phyloP scores from a whole-genome alignment of 2,888 invertebrate species.

The Ornithoptera priamus region DNA sequence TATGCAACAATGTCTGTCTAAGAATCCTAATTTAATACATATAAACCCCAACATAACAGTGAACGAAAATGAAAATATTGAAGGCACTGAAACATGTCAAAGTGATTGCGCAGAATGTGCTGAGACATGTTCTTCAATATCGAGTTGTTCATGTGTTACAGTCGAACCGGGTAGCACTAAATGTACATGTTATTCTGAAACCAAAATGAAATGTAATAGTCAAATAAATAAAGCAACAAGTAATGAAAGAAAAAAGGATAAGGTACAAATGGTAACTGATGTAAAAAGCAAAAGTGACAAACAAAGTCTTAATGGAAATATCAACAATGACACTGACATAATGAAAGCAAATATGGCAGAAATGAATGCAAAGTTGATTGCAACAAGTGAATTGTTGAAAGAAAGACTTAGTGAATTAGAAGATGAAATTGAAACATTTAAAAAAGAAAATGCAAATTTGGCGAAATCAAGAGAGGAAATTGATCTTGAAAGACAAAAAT shows the following conservation, averaged over 20 bases:
- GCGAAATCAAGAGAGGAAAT: constrained; percentile 80
- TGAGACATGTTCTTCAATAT: constrained; percentile 57
- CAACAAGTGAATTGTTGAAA: constrained; percentile 81
- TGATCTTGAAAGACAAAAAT: constrained; percentile 81
- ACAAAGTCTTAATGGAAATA: constrained; percentile 51
- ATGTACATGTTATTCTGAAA: constrained; percentile 19
- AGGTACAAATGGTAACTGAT: constrained; percentile 31
- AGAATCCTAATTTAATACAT: constrained; percentile 60
- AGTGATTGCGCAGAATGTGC: constrained; percentile 63
- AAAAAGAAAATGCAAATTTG: constrained; percentile 73
- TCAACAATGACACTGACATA: constrained; percentile 49
- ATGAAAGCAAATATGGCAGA: constrained; percentile 66
- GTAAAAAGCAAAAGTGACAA: constrained; percentile 42
- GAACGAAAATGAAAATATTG: constrained; percentile 43
- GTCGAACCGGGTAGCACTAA: constrained; percentile 43
- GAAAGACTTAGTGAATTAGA: constrained; percentile 83
- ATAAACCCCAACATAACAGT: constrained; percentile 53
- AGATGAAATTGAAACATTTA: constrained; percentile 79
- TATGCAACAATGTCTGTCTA: constrained; percentile 62
- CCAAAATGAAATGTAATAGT: constrained; percentile 30
- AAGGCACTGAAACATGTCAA: constrained; percentile 55
- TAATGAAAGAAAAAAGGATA: constrained; percentile 33
- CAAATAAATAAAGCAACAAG: constrained; percentile 37
- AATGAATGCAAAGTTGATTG: constrained; percentile 72
- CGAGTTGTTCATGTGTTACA: constrained; percentile 68